Percentiles rank a stretch among this genome's conserved stretches.
Evolutionary conservation across 2,113 vertebrate genomes (phyloP).

Genomic region (Oenanthe oenanthe): DNA sequence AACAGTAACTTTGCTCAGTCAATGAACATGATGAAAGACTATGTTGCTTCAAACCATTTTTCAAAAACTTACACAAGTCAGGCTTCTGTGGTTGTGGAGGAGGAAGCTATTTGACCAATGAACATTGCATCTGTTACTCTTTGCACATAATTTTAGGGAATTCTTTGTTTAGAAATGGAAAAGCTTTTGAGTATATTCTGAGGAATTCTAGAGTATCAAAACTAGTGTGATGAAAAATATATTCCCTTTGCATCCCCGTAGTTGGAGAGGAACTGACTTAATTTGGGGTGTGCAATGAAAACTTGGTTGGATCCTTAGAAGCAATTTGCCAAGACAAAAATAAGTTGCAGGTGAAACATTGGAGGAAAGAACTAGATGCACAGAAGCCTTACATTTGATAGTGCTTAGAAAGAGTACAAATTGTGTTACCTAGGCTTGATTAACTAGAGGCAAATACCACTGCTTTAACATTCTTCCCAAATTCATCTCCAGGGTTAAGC

Average conservation of each 20-base stretch:
- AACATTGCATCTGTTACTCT: not conserved
- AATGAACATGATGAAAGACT: not conserved
- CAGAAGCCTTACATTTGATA: not conserved
- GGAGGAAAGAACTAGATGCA: not conserved
- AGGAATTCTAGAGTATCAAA: not conserved
- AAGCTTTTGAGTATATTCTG: not conserved
- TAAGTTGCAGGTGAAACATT: not conserved
- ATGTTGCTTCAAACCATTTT: rapidly evolving
- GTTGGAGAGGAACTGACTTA: not conserved
- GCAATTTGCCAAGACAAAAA: not conserved
- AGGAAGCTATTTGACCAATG: not conserved
- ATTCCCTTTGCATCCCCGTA: not conserved
- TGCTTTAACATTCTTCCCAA: conserved; percentile 52
- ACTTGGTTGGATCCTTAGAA: not conserved
- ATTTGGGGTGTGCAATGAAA: not conserved
- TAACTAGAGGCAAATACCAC: conserved; percentile 26
- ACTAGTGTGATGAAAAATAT: not conserved
- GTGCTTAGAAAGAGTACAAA: conserved; percentile 19
- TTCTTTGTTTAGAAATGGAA: not conserved
- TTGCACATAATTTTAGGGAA: not conserved
- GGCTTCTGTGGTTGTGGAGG: not conserved
- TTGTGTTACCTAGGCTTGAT: conserved; percentile 26
- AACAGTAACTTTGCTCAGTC: not conserved
- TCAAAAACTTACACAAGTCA: not conserved
- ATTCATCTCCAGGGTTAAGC: conserved; percentile 49